A percentile compares a stretch with the other conserved stretches of the same genome.
phyloP scores from a whole-genome alignment of 2,113 vertebrate species.

The Etheostoma cragini region DNA sequence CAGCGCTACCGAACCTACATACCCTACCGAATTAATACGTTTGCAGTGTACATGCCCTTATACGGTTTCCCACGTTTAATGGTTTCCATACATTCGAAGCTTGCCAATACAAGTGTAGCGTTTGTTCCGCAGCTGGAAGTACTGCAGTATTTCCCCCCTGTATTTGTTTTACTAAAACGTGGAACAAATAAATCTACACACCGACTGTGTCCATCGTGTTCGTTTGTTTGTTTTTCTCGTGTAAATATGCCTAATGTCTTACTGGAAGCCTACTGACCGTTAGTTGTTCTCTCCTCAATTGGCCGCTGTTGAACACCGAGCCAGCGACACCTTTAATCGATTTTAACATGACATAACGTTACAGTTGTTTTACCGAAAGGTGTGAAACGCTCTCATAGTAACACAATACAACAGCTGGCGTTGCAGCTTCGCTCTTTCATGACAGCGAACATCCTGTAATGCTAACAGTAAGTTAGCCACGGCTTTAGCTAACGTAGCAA shows the following conservation, averaged over 20 bases:
- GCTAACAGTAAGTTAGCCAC: conserved; percentile 64
- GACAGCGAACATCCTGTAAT: conserved; percentile 21
- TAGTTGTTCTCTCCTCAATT: conserved; percentile 27
- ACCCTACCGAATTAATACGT: neutral
- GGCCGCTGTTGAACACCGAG: conserved; percentile 4
- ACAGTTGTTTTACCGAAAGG: neutral
- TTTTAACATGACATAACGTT: neutral
- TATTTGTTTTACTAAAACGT: neutral
- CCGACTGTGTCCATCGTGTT: no score
- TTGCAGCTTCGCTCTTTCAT: neutral
- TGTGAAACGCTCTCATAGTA: neutral
- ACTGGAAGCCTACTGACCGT: conserved; percentile 7
- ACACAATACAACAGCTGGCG: neutral
- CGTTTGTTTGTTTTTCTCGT: no score
- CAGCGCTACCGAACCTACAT: neutral
- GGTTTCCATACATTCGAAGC: conserved; percentile 4
- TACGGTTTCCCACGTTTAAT: neutral
- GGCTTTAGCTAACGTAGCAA: conserved; percentile 52
- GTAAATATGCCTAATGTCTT: neutral
- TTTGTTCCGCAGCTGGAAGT: conserved; percentile 13
- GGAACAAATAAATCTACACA: neutral
- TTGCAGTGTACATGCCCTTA: neutral
- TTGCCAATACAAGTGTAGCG: neutral
- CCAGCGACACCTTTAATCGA: neutral
- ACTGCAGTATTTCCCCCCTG: neutral